Conservation (phyloP, 2,797 vertebrate species). For the Hippocampus kuda region DNA sequence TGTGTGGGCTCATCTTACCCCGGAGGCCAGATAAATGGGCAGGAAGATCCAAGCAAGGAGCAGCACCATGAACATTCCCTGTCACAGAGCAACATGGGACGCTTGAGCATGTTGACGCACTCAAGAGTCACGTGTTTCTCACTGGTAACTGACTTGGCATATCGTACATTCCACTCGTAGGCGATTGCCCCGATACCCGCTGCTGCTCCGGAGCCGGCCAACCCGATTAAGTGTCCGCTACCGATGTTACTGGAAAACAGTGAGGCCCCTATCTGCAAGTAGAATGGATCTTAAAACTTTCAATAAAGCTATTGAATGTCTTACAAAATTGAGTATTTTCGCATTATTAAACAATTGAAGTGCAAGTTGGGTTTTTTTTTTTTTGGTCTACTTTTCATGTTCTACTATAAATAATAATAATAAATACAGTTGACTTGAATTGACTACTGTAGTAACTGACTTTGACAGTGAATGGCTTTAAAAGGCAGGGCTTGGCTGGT, state of each 20-base stretch:
- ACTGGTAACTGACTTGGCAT: not conserved
- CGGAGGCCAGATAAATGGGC: slow-evolving; percentile 86
- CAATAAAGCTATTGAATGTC: too few relatives aligned
- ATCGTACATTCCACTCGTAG: slow-evolving; percentile 88
- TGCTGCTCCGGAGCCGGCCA: slow-evolving; percentile 90
- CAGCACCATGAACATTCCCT: slow-evolving; percentile 87
- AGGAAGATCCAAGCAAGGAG: slow-evolving; percentile 90
- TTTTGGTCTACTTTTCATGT: too few relatives aligned
- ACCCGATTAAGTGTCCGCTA: slow-evolving; percentile 91
- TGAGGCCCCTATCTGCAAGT: slow-evolving; percentile 82
- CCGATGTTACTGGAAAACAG: slow-evolving; percentile 97
- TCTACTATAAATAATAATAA: too few relatives aligned
- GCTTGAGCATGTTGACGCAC: not conserved
- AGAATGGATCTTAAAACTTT: not conserved
- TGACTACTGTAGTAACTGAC: too few relatives aligned
- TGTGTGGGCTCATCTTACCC: slow-evolving; percentile 64
- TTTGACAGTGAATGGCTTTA: not conserved
- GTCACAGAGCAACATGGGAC: slow-evolving; percentile 3
- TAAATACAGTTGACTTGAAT: too few relatives aligned
- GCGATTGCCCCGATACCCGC: slow-evolving; percentile 78
- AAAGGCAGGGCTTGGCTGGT: not conserved
- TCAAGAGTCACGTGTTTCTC: not conserved
- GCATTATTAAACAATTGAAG: too few relatives aligned
- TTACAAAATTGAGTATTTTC: too few relatives aligned
- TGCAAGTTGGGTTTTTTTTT: too few relatives aligned